Conservation (phyloP, 2,113 vertebrate species). For the Accipiter virgatus region DNA sequence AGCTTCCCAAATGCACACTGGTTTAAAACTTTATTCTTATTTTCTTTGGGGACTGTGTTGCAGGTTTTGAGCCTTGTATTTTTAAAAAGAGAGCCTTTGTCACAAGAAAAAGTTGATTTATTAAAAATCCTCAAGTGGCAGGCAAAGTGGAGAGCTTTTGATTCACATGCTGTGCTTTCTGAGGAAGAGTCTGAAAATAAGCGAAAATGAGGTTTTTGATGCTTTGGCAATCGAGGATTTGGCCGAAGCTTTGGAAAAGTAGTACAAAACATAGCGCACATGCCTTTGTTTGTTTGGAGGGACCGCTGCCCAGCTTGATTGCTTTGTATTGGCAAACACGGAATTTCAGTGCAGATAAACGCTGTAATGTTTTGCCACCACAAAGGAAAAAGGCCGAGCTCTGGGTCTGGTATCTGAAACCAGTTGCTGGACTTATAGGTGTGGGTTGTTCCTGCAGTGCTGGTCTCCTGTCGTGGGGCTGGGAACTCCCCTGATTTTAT, state of each 20-base stretch:
- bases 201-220: neutral
- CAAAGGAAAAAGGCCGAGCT: neutral
- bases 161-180: neutral
- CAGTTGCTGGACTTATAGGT: neutral
- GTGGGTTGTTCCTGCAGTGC: accelerated
- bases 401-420: neutral
- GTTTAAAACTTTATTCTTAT: neutral
- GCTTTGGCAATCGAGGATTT: neutral
- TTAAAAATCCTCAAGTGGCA: neutral
- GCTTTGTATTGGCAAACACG: neutral
- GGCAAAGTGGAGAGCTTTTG: neutral
- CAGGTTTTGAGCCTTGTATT: neutral
- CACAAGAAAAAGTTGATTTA: neutral
- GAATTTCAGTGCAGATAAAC: neutral
- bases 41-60: neutral
- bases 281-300: neutral
- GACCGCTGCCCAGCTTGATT: neutral
- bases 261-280: accelerated
- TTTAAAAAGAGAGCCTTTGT: neutral
- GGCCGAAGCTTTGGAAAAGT: neutral
- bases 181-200: neutral
- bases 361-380: neutral
- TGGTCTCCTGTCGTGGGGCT: neutral
- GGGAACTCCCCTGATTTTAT: neutral
- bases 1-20: neutral